Evolutionary conservation across 2,797 vertebrate genomes (phyloP), one percentile per base, ranked within the genome.

Genomic region (Melopsittacus undulatus): DNA sequence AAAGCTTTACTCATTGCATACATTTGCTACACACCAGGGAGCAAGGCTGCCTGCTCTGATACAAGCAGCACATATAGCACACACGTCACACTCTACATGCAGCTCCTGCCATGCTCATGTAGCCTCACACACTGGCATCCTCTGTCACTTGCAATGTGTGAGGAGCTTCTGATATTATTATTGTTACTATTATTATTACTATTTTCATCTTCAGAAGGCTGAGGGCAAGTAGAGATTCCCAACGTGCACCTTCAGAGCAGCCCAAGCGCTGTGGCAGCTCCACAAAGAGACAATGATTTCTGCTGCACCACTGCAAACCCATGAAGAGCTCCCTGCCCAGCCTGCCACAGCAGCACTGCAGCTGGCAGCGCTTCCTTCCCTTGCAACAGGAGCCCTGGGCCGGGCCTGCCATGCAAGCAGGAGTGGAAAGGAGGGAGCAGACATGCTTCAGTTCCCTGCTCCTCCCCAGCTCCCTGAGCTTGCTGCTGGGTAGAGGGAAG

Each of bases 311-410:
- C 66, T 84, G 92, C 91, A 89, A 87, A 94, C 73, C 34, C 72
- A 68, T 56, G 92, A 92, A 89, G 87, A 86, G 87, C 87, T 92
- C 73, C 83, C 89, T 85, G 93, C 75, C 82, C 93, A 91, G 88
- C 75, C 87, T 87, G 93, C 95, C 92, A 90, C 21, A 15, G 95
- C 90, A 93, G 85, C 57, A 81, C 66, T 84, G 78, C 91, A 93
- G 87, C 72, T 67, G 92, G 92, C 92, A 92, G 59, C 6, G 16
- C 89, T 86, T 62, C 63, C 75, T 45, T 77, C 54, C 85, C 67
- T 79, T 84, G 84, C 79, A 89, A 84, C 77, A 83, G 79, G 64
- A 93, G 59, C 62, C 78, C 52, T 45, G 75, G 85, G 77, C 87
- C 17, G 5, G 49, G 73, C 42, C 51, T 80, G 86, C 56, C 89